Base-by-base conservation (phyloP, 2,888 invertebrate genomes). In the Sphaerophoria taeniata region DNA sequence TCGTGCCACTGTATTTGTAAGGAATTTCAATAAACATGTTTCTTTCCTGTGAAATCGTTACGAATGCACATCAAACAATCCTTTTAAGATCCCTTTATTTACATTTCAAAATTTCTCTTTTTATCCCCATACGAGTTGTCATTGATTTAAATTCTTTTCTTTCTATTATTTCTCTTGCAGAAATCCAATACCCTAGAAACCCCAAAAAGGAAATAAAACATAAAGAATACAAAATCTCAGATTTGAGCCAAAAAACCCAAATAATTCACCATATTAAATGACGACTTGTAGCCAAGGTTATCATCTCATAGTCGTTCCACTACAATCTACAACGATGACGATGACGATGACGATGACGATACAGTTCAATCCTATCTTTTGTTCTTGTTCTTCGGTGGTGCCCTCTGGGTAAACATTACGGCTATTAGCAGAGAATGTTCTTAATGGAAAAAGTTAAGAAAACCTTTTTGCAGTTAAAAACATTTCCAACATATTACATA, bases 321-420 rank as follows among this genome's bases (percentile, higher is more conserved):
- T 24, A 24, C 24, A 24, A n/a, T n/a, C n/a, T n/a, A n/a, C n/a
- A n/a, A n/a, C n/a, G n/a, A n/a, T n/a, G n/a, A n/a, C n/a, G n/a
- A n/a, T n/a, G n/a, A 24, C n/a, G 24, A 31, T 5, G 9, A 49
- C 67, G 6, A 16, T 61, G 63, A 47, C 63, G 58, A 78, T 71
- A n/a, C 9, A 9, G 63, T 75, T 53, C 55, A 71, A 60, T 75
- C 75, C 71, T 43, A 43, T 43, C 43, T 12, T 43, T 9, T 43
- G 3, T 43, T 12, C 7, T 43, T 39, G 6, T 39, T 39, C 9
- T 3, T 39, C 39, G 24, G 16, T 63, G 45, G 43, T 67, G 58
- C 71, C 74, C 56, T 60, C 14, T 49, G 71, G 83, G 63, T 65
- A 47, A 55, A 79, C 65, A 67, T 84, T 67, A 31, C 24, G 74